phyloP scores from a whole-genome alignment of 2,888 invertebrate species.

The Hymenopus coronatus region DNA sequence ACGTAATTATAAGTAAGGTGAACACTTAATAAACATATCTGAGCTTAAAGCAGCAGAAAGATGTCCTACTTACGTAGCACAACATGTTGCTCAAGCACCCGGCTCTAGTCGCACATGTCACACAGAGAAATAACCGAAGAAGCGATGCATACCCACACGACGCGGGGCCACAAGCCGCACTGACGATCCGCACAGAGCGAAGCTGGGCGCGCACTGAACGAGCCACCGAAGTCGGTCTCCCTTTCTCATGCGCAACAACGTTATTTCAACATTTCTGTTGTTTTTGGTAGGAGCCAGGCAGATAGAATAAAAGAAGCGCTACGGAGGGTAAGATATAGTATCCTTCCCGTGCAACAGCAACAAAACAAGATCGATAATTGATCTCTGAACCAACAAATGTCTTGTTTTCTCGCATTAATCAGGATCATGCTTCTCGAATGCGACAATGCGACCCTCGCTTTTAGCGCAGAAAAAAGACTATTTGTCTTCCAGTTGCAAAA shows the following conservation, averaged over 20 bases:
- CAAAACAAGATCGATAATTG: neutral
- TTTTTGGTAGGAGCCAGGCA: neutral
- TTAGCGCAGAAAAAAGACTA: neutral
- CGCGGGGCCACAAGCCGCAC: neutral
- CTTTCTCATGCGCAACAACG: neutral
- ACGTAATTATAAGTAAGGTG: no score
- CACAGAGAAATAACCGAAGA: neutral
- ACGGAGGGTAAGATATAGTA: neutral
- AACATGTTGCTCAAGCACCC: neutral
- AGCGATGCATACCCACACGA: neutral
- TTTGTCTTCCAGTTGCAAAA: neutral
- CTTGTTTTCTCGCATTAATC: no score
- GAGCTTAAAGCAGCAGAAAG: no score
- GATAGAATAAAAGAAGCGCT: neutral
- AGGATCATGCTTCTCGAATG: no score
- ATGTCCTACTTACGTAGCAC: neutral
- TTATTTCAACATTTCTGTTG: neutral
- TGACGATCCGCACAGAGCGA: neutral
- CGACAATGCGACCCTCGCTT: neutral
- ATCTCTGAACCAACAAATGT: neutral
- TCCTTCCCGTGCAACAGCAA: neutral
- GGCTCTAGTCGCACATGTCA: neutral
- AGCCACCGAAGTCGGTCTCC: neutral
- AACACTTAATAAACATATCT: no score
- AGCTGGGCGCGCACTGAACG: neutral